Evolutionary conservation across 2,888 invertebrate genomes (phyloP).

Genomic region (Julus scandinavius): DNA sequence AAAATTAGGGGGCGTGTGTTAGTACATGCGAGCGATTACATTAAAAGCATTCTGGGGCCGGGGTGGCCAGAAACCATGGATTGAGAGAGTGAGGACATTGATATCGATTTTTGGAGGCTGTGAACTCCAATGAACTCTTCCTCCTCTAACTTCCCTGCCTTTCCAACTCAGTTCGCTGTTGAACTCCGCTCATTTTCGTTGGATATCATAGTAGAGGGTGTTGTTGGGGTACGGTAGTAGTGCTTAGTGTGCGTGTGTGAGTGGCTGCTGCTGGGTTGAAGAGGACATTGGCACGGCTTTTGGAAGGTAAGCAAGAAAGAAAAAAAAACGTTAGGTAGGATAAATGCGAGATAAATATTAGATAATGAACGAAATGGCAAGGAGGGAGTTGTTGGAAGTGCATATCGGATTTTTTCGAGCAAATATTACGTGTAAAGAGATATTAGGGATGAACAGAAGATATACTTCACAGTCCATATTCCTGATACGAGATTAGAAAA

Average conservation of each 20-base stretch:
- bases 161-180: background rate
- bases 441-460: no score
- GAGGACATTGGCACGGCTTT: background rate
- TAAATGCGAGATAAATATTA: background rate
- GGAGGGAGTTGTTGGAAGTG: no score
- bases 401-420: no score
- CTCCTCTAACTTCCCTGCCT: background rate
- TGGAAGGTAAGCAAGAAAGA: background rate
- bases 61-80: background rate
- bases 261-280: background rate
- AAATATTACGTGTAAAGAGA: no score
- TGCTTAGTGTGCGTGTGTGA: no score
- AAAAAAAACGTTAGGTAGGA: background rate
- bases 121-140: slow-evolving; percentile 1
- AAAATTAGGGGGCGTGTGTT: background rate
- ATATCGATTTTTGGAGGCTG: slow-evolving; percentile 1
- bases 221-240: background rate
- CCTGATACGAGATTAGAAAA: no score
- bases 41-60: background rate
- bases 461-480: no score
- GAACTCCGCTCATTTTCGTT: background rate
- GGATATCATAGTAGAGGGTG: background rate
- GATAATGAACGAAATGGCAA: no score
- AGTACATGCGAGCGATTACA: background rate
- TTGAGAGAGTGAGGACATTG: background rate